These are phyloP conservation scores for Netelia fuscicornis DNA, from an alignment of 2,888 invertebrate species.

Conservation along the genomic window DNA sequence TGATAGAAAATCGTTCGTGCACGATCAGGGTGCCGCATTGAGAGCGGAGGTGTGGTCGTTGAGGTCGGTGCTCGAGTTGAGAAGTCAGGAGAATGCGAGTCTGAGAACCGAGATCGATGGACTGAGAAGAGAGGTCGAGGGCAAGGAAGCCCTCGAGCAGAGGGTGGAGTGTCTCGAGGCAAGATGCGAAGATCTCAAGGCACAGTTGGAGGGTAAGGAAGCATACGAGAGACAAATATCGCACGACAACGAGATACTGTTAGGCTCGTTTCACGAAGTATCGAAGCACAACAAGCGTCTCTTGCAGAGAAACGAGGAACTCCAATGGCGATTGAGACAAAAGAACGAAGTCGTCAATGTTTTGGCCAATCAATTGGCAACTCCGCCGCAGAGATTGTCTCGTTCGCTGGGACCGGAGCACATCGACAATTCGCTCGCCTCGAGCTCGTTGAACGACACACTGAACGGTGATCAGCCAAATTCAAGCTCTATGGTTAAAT, in stretches of 20 bases:
- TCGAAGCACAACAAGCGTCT: slow-evolving; percentile 92
- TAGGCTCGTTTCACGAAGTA: slow-evolving; percentile 91
- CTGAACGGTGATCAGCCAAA: slow-evolving; percentile 86
- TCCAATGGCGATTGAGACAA: slow-evolving; percentile 94
- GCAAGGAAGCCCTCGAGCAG: slow-evolving; percentile 90
- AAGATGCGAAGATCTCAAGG: slow-evolving; percentile 94
- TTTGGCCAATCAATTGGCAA: slow-evolving; percentile 80
- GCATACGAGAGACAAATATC: slow-evolving; percentile 90
- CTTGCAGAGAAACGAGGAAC: slow-evolving; percentile 94
- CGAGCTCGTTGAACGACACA: slow-evolving; percentile 82
- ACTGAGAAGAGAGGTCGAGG: slow-evolving; percentile 90
- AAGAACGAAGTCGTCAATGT: slow-evolving; percentile 90
- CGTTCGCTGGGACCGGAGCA: slow-evolving; percentile 80
- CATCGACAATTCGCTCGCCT: slow-evolving; percentile 72
- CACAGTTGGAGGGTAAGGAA: slow-evolving; percentile 89
- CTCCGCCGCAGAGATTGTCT: slow-evolving; percentile 76
- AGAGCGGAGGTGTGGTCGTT: slow-evolving; percentile 93
- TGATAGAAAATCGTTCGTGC: slow-evolving; percentile 86
- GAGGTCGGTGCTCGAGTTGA: slow-evolving; percentile 94
- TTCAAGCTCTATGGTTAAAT: slow-evolving; percentile 92
- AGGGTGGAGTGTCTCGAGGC: slow-evolving; percentile 92
- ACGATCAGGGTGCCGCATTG: slow-evolving; percentile 86
- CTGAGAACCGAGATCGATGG: slow-evolving; percentile 90
- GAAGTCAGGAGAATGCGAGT: slow-evolving; percentile 93
- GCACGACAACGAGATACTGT: slow-evolving; percentile 90